A percentile compares a stretch with the other conserved stretches of the same genome.
These are phyloP conservation scores for Lutjanus erythropterus DNA, from an alignment of 2,113 vertebrate species.

Conservation along the genomic window DNA sequence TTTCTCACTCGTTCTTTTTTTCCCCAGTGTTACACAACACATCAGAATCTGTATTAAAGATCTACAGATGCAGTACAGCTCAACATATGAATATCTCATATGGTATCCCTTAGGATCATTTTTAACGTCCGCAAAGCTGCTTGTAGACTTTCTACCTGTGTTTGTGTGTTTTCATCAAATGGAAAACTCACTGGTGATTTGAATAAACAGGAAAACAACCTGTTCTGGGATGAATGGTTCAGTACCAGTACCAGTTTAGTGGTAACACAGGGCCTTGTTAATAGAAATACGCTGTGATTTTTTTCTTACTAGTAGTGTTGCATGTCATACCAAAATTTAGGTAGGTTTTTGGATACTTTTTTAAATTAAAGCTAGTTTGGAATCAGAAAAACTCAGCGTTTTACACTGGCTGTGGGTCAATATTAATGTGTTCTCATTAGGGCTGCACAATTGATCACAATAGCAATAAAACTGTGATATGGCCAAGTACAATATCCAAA, in stretches of 20 bases:
- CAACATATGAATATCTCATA: conserved; percentile 37
- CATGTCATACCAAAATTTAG: too few relatives aligned
- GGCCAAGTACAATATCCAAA: too few relatives aligned
- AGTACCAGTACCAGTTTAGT: neutral
- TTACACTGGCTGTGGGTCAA: too few relatives aligned
- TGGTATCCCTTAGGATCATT: neutral
- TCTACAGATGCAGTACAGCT: conserved; percentile 3
- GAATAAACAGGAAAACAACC: conserved; percentile 25
- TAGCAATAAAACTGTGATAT: too few relatives aligned
- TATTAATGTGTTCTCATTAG: too few relatives aligned
- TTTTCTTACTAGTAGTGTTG: too few relatives aligned
- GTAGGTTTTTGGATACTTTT: too few relatives aligned
- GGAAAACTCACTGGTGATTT: neutral
- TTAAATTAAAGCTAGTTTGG: too few relatives aligned
- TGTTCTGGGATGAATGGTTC: neutral
- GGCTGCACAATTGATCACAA: too few relatives aligned
- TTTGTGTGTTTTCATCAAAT: conserved; percentile 33
- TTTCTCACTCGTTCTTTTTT: neutral
- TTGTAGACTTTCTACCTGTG: conserved; percentile 13
- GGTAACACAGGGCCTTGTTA: neutral
- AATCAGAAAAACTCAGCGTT: too few relatives aligned
- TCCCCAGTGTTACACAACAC: neutral
- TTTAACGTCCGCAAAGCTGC: conserved; percentile 36
- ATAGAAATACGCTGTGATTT: too few relatives aligned
- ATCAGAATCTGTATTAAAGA: conserved; percentile 31